Base-by-base conservation (phyloP, 2,797 vertebrate genomes). In the Dendrocincla tyrannina region DNA sequence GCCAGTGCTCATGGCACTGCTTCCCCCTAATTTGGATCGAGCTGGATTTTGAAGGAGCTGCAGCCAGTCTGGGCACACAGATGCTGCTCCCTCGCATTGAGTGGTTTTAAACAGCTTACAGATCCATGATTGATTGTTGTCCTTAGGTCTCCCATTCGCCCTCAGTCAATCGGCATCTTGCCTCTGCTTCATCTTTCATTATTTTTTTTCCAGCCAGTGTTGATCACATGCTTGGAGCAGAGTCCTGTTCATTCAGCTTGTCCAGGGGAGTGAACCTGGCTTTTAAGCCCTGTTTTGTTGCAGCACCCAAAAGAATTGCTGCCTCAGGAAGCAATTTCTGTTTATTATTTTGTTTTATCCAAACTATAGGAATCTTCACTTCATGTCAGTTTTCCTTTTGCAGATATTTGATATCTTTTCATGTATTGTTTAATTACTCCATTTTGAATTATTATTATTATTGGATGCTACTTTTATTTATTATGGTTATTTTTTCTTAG, bases 131-230 rank as follows among this genome's bases (percentile, higher is more conserved):
- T 94, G 85, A 95, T 87, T 90, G 63, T 82, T 88, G 56, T 88
- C 80, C 83, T 88, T 91, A 58, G 78, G 79, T 92, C 33, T 91
- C 78, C 79, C 85, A 89, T 85, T 94, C 76, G 59, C 64, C 85
- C 79, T 91, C 76, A 92, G 87, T 95, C 91, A 95, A 88, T 80
- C 35, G 49, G 69, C 46, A 33, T 83, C 56, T 70, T 94, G 70
- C 64, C 17, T 74, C 76, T 78, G 64, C 24, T 93, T 89, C 7
- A 2, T 32, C 35, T 85, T 88, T 72, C 11, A 1, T 66, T 46
- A 3, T 81, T 83, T 79, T 58, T 83, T 83, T 81, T 75, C 39
- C 32, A 75, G 32, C 50, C 44, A 56, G 59, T 13, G 56, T 11
- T 82, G 69, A 67, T 93, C 63, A 73, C 35, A 70, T 53, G n/a